Percentiles rank a stretch among this genome's conserved stretches.
These are phyloP conservation scores for Synanthedon tipuliformis DNA, from an alignment of 2,888 invertebrate species.

Conservation along the genomic window DNA sequence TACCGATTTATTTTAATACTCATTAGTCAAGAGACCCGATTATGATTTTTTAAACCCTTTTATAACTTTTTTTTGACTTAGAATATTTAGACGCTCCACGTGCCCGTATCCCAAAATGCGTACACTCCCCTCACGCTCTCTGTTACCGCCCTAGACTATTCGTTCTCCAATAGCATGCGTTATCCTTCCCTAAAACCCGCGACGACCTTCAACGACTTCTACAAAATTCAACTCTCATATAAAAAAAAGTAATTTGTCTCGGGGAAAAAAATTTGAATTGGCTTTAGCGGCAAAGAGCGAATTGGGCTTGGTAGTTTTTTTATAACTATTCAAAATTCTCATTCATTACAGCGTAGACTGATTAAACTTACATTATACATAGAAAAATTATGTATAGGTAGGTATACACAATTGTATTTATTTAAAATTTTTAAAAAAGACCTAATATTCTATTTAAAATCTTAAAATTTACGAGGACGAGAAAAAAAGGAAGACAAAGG, in stretches of 20 bases:
- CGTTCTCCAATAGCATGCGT: slow-evolving; percentile 29
- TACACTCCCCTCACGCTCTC: neutral
- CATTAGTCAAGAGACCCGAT: neutral
- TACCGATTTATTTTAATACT: neutral
- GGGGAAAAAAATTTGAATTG: neutral
- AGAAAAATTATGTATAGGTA: too few relatives aligned
- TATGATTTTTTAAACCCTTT: neutral
- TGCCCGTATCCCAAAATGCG: neutral
- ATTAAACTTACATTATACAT: too few relatives aligned
- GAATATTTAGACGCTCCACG: too few relatives aligned
- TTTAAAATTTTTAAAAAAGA: too few relatives aligned
- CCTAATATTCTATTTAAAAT: too few relatives aligned
- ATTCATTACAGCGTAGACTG: too few relatives aligned
- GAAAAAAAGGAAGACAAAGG: too few relatives aligned
- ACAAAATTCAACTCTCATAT: slow-evolving; percentile 11
- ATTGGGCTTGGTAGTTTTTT: neutral
- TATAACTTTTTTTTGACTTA: neutral
- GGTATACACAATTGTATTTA: too few relatives aligned
- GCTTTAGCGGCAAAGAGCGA: neutral
- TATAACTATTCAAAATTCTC: too few relatives aligned
- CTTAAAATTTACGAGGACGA: too few relatives aligned
- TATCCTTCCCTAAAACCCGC: slow-evolving; percentile 16
- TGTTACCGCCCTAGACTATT: neutral
- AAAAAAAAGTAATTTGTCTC: neutral
- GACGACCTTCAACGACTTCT: slow-evolving; percentile 16